phyloP scores from a whole-genome alignment of 2,888 invertebrate genomes.

The Pristionchus arcanus region DNA sequence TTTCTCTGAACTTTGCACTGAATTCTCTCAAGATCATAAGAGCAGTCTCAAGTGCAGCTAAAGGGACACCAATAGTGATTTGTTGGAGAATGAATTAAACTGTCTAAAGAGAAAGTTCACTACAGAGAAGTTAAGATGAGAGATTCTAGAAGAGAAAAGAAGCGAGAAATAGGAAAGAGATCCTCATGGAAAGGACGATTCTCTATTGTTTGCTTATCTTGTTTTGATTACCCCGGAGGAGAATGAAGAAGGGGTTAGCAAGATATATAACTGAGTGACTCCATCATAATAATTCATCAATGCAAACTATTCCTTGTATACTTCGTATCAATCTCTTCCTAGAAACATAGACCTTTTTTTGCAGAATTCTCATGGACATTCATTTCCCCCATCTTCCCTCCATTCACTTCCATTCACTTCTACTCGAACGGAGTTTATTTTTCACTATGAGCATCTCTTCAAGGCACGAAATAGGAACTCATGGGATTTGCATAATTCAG shows the following conservation, averaged over 20 bases:
- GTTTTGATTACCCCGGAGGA: conserved; percentile 3
- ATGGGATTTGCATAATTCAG: neutral
- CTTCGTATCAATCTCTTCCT: neutral
- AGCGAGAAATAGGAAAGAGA: neutral
- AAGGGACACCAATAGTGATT: neutral
- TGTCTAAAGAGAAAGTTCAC: neutral
- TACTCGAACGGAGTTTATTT: neutral
- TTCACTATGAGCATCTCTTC: neutral
- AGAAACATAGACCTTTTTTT: neutral
- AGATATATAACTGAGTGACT: neutral
- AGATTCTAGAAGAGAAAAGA: neutral
- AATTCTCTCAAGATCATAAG: neutral
- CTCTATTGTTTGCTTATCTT: neutral
- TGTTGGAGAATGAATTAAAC: neutral
- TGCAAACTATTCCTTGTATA: neutral
- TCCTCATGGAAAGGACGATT: neutral
- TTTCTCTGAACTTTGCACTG: neutral
- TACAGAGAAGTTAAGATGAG: neutral
- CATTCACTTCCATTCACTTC: neutral
- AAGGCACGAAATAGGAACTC: neutral
- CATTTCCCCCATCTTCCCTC: neutral
- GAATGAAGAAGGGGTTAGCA: neutral
- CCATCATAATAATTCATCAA: neutral
- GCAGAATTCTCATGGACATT: neutral
- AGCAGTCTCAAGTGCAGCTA: neutral